Percentiles rank a stretch among this genome's conserved stretches.
These are phyloP conservation scores for Chlorops oryzae DNA, from an alignment of 1,140 invertebrate genomes.

Conservation along the genomic window DNA sequence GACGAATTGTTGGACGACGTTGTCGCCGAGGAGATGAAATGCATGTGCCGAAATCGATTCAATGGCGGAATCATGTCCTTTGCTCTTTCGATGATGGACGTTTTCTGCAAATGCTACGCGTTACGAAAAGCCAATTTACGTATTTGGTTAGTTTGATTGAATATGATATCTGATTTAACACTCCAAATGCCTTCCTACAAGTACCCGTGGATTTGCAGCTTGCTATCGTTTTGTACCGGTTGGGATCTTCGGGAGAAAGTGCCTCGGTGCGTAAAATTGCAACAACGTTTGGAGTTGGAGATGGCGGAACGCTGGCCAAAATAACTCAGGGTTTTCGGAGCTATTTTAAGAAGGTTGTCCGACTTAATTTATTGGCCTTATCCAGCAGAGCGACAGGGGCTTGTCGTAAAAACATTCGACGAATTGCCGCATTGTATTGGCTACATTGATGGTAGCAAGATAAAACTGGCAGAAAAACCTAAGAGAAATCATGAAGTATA, in stretches of 20 bases:
- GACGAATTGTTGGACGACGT: no score
- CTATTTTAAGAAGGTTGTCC: neutral
- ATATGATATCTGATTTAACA: neutral
- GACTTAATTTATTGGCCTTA: neutral
- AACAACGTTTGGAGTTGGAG: slow-evolving; percentile 5
- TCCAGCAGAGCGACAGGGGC: neutral
- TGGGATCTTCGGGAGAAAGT: slow-evolving; percentile 10
- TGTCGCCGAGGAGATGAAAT: no score
- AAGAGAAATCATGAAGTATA: no score
- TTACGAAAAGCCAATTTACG: neutral
- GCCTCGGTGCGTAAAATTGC: slow-evolving; percentile 11
- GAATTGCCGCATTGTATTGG: no score
- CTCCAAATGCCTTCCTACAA: neutral
- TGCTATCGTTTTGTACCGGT: slow-evolving; percentile 6
- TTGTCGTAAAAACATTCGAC: neutral
- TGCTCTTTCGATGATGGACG: neutral
- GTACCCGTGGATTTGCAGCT: slow-evolving; percentile 3
- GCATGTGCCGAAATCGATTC: no score
- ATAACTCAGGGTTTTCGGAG: neutral
- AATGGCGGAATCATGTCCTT: no score
- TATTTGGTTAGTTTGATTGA: neutral
- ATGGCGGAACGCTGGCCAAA: slow-evolving; percentile 7
- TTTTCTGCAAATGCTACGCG: slow-evolving; percentile 3
- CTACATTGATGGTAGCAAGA: neutral
- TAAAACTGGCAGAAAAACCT: no score